These are phyloP conservation scores for Elgaria multicarinata DNA, from an alignment of 2,113 vertebrate genomes.

Conservation along the genomic window DNA sequence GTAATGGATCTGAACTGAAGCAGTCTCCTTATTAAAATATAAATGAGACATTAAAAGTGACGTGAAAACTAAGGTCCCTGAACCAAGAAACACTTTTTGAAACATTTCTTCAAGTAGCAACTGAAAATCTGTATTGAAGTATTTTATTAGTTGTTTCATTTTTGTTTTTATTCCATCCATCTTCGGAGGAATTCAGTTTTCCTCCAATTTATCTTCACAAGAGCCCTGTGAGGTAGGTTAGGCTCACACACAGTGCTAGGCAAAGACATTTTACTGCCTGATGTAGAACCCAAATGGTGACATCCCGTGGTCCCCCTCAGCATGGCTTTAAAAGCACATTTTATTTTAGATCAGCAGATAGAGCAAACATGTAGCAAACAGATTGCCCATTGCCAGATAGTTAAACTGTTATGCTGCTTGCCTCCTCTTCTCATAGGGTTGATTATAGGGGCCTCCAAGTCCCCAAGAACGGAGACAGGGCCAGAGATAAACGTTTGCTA, in stretches of 20 bases:
- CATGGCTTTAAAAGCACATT: too few relatives aligned
- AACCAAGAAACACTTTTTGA: constrained; percentile 49
- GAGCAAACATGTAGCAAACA: too few relatives aligned
- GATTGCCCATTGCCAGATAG: too few relatives aligned
- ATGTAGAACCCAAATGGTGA: background rate
- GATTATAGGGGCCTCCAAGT: too few relatives aligned
- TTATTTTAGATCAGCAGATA: too few relatives aligned
- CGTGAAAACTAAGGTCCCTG: constrained; percentile 59
- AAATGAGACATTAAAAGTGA: constrained; percentile 71
- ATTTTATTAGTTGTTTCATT: constrained; percentile 28
- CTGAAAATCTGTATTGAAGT: constrained; percentile 13
- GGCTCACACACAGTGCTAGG: background rate
- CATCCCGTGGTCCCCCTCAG: too few relatives aligned
- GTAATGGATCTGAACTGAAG: constrained; percentile 69
- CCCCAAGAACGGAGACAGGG: too few relatives aligned
- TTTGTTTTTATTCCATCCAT: background rate
- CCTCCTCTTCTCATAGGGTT: too few relatives aligned
- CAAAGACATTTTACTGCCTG: background rate
- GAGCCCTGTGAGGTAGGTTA: background rate
- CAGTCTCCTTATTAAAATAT: constrained; percentile 68
- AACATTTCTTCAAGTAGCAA: constrained; percentile 42
- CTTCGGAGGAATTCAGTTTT: constrained; percentile 48
- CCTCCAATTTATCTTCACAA: background rate
- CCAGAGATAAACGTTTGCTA: too few relatives aligned
- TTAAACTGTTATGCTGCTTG: too few relatives aligned